A percentile compares a stretch with the other conserved stretches of the same genome.
Conservation (phyloP, 2,113 vertebrate genomes). For the Eolophus roseicapilla region DNA sequence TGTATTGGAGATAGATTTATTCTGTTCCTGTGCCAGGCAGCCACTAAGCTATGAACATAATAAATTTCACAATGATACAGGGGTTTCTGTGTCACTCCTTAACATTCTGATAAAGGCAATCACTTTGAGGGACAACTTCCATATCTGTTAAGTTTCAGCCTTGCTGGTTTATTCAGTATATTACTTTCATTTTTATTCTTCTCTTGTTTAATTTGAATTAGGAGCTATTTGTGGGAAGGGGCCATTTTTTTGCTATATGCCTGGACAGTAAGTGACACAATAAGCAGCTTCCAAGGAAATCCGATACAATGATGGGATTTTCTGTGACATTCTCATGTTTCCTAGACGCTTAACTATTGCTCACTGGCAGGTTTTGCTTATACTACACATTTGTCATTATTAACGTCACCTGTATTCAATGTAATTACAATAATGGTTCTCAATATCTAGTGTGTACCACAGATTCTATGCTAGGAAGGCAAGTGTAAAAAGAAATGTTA, state of each 20-base stretch:
- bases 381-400: neutral
- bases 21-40: neutral
- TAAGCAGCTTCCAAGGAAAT: neutral
- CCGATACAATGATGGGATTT: neutral
- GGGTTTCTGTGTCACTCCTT: neutral
- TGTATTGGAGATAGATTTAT: neutral
- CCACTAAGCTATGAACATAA: neutral
- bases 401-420: neutral
- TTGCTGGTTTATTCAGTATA: neutral
- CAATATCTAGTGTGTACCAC: neutral
- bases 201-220: neutral
- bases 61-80: neutral
- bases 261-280: neutral
- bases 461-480: constrained; percentile 8
- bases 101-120: neutral
- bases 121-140: neutral
- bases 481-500: constrained; percentile 10
- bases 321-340: neutral
- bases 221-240: neutral
- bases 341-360: neutral
- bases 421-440: neutral
- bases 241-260: neutral
- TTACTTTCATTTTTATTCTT: neutral
- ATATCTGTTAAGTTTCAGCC: neutral
- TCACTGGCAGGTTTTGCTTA: neutral